A percentile compares a stretch with the other conserved stretches of the same genome.
These are phyloP conservation scores for Tetrax tetrax DNA, from an alignment of 2,113 vertebrate species.

Conservation along the genomic window DNA sequence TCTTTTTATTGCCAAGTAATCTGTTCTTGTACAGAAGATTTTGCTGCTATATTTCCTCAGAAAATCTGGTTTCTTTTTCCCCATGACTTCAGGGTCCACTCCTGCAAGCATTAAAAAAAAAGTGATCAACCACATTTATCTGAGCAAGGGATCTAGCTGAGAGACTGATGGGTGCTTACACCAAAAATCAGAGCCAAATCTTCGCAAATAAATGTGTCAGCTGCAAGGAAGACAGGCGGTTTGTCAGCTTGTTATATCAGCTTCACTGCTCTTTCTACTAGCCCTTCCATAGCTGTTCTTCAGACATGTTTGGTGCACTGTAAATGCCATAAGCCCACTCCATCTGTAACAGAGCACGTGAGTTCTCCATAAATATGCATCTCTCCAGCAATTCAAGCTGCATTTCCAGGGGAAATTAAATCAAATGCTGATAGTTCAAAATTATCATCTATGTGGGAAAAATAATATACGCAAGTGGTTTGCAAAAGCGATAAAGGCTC, in stretches of 20 bases:
- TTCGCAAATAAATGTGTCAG: background rate
- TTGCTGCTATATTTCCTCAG: background rate
- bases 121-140: background rate
- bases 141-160: background rate
- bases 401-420: background rate
- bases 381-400: background rate
- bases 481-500: background rate
- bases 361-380: background rate
- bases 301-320: background rate
- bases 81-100: background rate
- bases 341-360: background rate
- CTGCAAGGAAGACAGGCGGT: background rate
- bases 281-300: background rate
- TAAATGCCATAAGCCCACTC: background rate
- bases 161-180: background rate
- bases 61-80: background rate
- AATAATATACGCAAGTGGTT: background rate
- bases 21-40: background rate
- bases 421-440: background rate
- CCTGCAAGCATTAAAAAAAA: background rate
- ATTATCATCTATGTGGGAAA: fast-evolving
- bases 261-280: background rate
- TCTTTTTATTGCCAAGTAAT: background rate
- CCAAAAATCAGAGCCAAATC: background rate
- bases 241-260: background rate